These are phyloP conservation scores for Coregonus clupeaformis DNA, from an alignment of 2,113 vertebrate genomes.

Conservation along the genomic window DNA sequence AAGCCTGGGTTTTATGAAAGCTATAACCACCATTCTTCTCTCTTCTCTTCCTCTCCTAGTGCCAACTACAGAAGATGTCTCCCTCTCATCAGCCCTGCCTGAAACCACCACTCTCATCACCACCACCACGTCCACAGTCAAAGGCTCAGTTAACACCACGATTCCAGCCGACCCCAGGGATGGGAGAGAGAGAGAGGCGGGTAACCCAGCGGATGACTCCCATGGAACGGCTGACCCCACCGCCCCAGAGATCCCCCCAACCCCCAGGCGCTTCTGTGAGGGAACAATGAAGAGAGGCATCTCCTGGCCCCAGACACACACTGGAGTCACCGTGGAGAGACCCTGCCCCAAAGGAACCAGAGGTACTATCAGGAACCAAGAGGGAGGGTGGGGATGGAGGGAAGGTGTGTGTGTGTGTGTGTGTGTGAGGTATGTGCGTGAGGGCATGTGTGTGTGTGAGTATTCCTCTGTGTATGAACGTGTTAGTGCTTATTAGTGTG, in stretches of 20 bases:
- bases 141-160: slow-evolving; percentile 72
- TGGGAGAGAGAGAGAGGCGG: slow-evolving; percentile 77
- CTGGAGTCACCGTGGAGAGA: slow-evolving; percentile 89
- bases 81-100: slow-evolving; percentile 77
- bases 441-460: neutral
- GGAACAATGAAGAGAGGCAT: slow-evolving; percentile 83
- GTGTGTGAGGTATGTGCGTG: neutral
- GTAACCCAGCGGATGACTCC: slow-evolving; percentile 74
- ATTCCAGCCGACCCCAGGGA: slow-evolving; percentile 78
- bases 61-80: slow-evolving; percentile 84
- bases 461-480: neutral
- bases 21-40: slow-evolving; percentile 37
- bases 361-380: slow-evolving; percentile 72
- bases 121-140: slow-evolving; percentile 75
- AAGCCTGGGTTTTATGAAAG: slow-evolving; percentile 23
- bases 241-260: slow-evolving; percentile 81
- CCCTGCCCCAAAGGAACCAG: slow-evolving; percentile 96
- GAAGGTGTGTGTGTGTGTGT: neutral
- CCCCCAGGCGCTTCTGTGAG: slow-evolving; percentile 92
- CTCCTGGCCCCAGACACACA: slow-evolving; percentile 94
- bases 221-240: slow-evolving; percentile 82
- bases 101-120: slow-evolving; percentile 81
- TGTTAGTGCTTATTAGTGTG: neutral
- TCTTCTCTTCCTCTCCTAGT: slow-evolving; percentile 61
- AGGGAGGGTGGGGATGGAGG: neutral